Percentiles rank a stretch among this genome's conserved stretches.
These are phyloP conservation scores for Vulpes lagopus DNA, from an alignment of 2,113 vertebrate genomes.

Conservation along the genomic window DNA sequence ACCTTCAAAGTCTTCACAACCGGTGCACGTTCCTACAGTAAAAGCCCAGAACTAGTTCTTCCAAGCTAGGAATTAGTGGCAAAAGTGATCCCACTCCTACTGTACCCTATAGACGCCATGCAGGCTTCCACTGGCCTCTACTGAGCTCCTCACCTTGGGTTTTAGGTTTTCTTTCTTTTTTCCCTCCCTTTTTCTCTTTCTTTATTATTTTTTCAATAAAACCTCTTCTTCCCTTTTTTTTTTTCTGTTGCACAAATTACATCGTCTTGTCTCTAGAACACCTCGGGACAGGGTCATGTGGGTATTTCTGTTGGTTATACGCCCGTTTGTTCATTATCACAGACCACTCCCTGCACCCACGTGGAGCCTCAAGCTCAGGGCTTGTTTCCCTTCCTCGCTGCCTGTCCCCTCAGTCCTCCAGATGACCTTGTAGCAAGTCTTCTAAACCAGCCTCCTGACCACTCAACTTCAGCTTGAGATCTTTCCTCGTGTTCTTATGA, in stretches of 20 bases:
- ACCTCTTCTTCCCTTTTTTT: neutral
- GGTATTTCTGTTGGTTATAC: neutral
- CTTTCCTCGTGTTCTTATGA: neutral
- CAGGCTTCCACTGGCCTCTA: neutral
- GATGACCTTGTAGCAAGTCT: neutral
- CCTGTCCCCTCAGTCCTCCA: neutral
- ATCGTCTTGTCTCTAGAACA: neutral
- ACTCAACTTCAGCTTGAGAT: too few relatives aligned
- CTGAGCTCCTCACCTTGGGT: neutral
- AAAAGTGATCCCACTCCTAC: rapidly evolving
- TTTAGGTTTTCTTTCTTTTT: neutral
- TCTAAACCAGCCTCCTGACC: neutral
- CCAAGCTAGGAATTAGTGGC: neutral
- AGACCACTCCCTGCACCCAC: rapidly evolving
- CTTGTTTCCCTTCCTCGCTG: rapidly evolving
- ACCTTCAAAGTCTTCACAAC: neutral
- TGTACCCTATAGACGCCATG: rapidly evolving
- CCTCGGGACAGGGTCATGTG: rapidly evolving
- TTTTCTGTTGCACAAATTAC: neutral
- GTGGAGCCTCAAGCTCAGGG: rapidly evolving
- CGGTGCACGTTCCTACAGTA: neutral
- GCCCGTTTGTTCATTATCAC: rapidly evolving
- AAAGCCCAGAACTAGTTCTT: neutral
- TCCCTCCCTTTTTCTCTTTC: neutral
- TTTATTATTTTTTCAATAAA: neutral